Evolutionary conservation across 2,888 invertebrate genomes (phyloP), one percentile per base, ranked within the genome.

Genomic region (Malthinus flaveolus): DNA sequence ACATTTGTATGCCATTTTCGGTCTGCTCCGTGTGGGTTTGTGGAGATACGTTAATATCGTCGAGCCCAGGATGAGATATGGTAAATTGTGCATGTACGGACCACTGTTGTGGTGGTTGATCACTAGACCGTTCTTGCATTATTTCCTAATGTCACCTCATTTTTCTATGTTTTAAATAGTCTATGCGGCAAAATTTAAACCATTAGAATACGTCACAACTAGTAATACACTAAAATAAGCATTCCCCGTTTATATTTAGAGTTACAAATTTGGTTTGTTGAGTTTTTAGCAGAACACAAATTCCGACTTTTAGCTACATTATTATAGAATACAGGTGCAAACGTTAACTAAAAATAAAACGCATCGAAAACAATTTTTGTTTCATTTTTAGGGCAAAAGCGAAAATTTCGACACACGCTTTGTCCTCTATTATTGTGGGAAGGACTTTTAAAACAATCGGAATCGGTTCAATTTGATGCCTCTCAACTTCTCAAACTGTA

Each of bases 31-130:
- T 77, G 53, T 70, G 73, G 1, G 79, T 76, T 65, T 73, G 65
- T 45, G 47, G 81, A 67, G 59, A 74, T 68, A 71, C 80, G 36
- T 70, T 76, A 3, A 81, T 78, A 66, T 80, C 79, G 42, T 69
- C 66, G 65, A 68, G 63, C 32, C 75, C 68, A 66, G 77, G 77
- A 59, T 85, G 86, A 36, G 84, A 83, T 49, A 85, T 83, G 8
- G 85, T 87, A 61, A 88, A 80, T 70, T 88, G 87, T 53, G 86
- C 91, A 73, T 82, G 87, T 68, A 88, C 84, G 34, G 85, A 83
- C 87, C 87, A 88, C 71, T 87, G 86, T 63, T 85, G 84, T 15
- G 82, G 80, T 35, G 45, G 50, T 42, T 56, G 61, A 13, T 59
- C 60, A 31, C 48, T 50, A 7, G 64, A 47, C 53, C 59, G 61